Evolutionary conservation across 2,113 vertebrate genomes (phyloP).

Genomic region (Prolemur simus): DNA sequence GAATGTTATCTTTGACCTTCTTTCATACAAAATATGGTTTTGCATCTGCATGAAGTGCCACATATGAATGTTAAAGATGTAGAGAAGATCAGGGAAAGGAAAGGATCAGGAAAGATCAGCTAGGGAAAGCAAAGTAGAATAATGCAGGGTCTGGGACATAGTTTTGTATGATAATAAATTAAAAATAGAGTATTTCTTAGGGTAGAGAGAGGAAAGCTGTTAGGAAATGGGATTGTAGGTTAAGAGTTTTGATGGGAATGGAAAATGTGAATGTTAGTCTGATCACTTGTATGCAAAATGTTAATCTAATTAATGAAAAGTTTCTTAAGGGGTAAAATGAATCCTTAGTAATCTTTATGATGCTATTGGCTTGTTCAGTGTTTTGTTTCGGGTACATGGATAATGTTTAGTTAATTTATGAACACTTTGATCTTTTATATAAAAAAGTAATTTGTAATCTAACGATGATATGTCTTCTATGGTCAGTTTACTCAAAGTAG

Average conservation of each 20-base stretch:
- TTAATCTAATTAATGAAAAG: neutral
- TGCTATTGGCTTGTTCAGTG: neutral
- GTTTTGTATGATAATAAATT: neutral
- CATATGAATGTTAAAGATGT: neutral
- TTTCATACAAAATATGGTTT: neutral
- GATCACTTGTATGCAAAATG: neutral
- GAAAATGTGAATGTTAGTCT: neutral
- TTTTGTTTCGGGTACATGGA: neutral
- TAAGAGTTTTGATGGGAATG: neutral
- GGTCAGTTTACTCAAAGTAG: neutral
- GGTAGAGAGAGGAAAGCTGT: neutral
- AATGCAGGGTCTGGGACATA: neutral
- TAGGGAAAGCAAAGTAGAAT: neutral
- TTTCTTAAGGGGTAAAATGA: slow-evolving; percentile 9
- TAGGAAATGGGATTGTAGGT: neutral
- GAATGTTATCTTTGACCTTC: neutral
- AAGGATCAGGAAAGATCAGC: too few relatives aligned
- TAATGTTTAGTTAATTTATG: slow-evolving; percentile 26
- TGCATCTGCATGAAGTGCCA: neutral
- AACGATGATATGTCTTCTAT: neutral
- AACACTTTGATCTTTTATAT: neutral
- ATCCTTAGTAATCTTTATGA: neutral
- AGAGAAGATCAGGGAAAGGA: neutral
- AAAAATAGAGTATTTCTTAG: neutral
- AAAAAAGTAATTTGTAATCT: neutral